Conservation (phyloP, 2,797 vertebrate genomes). For the Oryzias sinensis region DNA sequence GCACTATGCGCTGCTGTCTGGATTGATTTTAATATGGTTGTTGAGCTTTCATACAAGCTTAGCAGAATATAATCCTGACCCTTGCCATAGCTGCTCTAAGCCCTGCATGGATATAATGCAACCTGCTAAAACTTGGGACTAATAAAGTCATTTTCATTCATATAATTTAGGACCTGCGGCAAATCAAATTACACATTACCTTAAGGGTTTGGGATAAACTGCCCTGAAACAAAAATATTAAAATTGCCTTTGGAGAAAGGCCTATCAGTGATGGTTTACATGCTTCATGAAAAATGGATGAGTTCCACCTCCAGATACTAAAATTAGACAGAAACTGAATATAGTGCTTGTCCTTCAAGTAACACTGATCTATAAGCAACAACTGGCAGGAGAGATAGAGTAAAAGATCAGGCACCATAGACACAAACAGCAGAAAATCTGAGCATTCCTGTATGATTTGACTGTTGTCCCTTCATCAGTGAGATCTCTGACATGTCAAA, state of each 20-base stretch:
- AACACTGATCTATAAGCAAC: constrained; percentile 62
- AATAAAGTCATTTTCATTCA: constrained; percentile 5
- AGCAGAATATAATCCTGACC: constrained; percentile 29
- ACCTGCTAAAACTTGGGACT: constrained; percentile 9
- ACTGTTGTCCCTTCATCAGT: constrained; percentile 44
- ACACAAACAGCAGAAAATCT: constrained; percentile 30
- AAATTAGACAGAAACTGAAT: constrained; percentile 74
- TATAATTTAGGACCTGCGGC: constrained; percentile 9
- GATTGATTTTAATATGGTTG: constrained; percentile 8
- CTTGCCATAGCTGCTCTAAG: constrained; percentile 8
- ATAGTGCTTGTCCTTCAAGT: constrained; percentile 69
- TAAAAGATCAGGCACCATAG: constrained; percentile 25
- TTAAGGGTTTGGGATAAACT: constrained; percentile 8
- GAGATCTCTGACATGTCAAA: background rate
- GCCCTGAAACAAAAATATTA: constrained; percentile 20
- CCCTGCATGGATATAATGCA: constrained; percentile 1
- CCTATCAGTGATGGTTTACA: constrained; percentile 45
- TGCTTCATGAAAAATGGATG: constrained; percentile 75
- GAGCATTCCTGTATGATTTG: constrained; percentile 39
- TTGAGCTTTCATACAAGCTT: constrained; percentile 25
- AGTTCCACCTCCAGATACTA: constrained; percentile 65
- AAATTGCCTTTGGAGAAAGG: constrained; percentile 37
- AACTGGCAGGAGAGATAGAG: constrained; percentile 29
- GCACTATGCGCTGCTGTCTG: constrained; percentile 4
- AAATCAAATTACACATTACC: constrained; percentile 17